Evolutionary conservation across 2,113 vertebrate species (phyloP).

Genomic region (Notarius quadriscutis): DNA sequence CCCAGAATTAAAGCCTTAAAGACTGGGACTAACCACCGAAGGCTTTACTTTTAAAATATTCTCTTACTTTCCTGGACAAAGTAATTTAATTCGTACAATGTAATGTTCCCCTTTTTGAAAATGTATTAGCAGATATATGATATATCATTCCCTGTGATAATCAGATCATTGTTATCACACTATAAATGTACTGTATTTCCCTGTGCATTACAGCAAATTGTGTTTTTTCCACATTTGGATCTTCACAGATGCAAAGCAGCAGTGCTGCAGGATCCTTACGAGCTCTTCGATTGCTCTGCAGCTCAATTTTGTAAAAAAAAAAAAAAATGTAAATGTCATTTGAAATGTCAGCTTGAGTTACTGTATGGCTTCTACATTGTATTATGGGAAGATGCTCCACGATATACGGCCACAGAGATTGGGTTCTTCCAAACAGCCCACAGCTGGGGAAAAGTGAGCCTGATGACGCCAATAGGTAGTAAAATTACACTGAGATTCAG

Average conservation of each 20-base stretch:
- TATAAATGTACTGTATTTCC: background rate
- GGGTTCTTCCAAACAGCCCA: constrained; percentile 30
- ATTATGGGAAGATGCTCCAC: constrained; percentile 2
- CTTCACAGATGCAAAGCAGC: background rate
- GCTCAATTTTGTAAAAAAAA: background rate
- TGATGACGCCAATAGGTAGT: constrained; percentile 44
- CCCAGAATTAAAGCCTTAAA: background rate
- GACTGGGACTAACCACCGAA: no score
- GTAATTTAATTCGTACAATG: background rate
- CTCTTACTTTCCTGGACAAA: background rate
- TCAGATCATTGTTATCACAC: background rate
- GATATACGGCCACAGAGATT: constrained; percentile 26
- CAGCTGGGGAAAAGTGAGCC: constrained; percentile 26
- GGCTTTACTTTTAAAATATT: background rate
- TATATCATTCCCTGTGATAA: background rate
- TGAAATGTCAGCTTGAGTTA: constrained; percentile 20
- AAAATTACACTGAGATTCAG: constrained; percentile 37
- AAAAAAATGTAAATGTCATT: background rate
- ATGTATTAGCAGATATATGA: background rate
- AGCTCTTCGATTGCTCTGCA: background rate
- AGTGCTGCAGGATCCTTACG: background rate
- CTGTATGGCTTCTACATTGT: background rate
- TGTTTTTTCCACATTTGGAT: no score
- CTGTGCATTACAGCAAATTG: background rate
- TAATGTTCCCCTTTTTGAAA: background rate